A percentile compares a stretch with the other conserved stretches of the same genome.
These are phyloP conservation scores for Hippocampus comes DNA, from an alignment of 2,113 vertebrate genomes.

Conservation along the genomic window DNA sequence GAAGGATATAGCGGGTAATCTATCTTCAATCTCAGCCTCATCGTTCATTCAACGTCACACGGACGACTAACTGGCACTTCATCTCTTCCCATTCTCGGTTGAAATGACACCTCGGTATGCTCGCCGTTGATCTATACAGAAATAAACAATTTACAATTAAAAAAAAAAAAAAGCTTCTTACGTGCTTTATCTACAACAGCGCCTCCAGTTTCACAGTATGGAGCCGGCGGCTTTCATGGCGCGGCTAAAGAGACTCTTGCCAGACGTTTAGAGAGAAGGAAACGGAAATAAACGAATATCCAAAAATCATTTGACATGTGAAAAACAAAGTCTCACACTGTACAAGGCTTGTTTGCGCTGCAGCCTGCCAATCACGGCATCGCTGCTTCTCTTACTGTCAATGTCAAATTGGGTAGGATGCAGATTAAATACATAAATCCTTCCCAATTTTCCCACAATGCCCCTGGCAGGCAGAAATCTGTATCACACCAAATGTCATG, in stretches of 20 bases:
- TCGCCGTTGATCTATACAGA: slow-evolving; percentile 71
- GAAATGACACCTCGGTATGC: slow-evolving; percentile 58
- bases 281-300: slow-evolving; percentile 42
- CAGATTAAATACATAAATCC: slow-evolving; percentile 50
- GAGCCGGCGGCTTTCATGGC: slow-evolving; percentile 61
- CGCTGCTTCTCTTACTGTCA: slow-evolving; percentile 52
- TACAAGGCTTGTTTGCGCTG: slow-evolving; percentile 71
- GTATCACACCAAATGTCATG: not conserved
- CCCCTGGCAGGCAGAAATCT: too few species aligned
- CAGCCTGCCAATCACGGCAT: slow-evolving; percentile 61
- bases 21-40: not conserved
- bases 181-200: slow-evolving; percentile 73
- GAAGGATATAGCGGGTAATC: too few species aligned
- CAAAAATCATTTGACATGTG: slow-evolving; percentile 67
- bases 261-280: slow-evolving; percentile 41
- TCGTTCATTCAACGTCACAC: not conserved
- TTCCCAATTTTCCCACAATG: not conserved
- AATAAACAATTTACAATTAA: slow-evolving; percentile 66
- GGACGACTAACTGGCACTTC: not conserved
- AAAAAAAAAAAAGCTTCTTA: slow-evolving; percentile 64
- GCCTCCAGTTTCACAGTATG: slow-evolving; percentile 79
- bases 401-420: slow-evolving; percentile 53
- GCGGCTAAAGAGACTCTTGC: slow-evolving; percentile 65
- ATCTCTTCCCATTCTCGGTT: slow-evolving; percentile 32
- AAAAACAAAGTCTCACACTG: slow-evolving; percentile 68